phyloP scores from a whole-genome alignment of 2,113 vertebrate genomes.

The Cinclus mexicanus region DNA sequence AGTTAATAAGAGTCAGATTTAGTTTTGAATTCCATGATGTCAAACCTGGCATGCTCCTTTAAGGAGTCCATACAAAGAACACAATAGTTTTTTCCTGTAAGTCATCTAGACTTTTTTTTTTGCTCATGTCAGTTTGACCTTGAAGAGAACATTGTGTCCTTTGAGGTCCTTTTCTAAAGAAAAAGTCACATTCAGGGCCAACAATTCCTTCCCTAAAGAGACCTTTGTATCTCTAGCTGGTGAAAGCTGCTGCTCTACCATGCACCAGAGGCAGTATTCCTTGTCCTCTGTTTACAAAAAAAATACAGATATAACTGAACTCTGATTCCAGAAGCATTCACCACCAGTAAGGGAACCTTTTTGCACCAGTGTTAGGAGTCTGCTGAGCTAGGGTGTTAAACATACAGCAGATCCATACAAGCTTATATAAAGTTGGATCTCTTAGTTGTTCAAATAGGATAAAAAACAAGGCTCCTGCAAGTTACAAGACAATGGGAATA shows the following conservation, averaged over 20 bases:
- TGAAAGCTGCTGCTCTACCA: slow-evolving; percentile 10
- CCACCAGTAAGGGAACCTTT: background rate
- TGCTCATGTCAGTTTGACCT: slow-evolving; percentile 75
- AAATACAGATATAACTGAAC: background rate
- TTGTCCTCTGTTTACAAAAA: background rate
- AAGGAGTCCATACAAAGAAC: slow-evolving; percentile 45
- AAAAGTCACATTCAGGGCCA: slow-evolving; percentile 40
- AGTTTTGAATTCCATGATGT: slow-evolving; percentile 69
- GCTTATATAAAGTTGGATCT: background rate
- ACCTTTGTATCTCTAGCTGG: background rate
- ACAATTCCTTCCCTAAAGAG: slow-evolving; percentile 15
- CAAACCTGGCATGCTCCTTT: slow-evolving; percentile 59
- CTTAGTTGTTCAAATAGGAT: background rate
- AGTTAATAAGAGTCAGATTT: slow-evolving; percentile 74
- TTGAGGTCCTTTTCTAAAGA: background rate
- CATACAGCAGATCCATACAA: background rate
- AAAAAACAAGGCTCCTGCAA: background rate
- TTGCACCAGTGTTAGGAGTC: background rate
- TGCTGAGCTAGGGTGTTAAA: background rate
- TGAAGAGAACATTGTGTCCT: slow-evolving; percentile 67
- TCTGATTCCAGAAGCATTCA: background rate
- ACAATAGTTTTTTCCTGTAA: slow-evolving; percentile 40
- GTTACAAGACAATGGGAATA: background rate
- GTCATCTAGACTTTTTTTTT: slow-evolving; percentile 54
- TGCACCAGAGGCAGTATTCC: background rate